Percentiles rank a stretch among this genome's conserved stretches.
Evolutionary conservation across 1,140 invertebrate species (phyloP).

Genomic region (Drosophila pachea): DNA sequence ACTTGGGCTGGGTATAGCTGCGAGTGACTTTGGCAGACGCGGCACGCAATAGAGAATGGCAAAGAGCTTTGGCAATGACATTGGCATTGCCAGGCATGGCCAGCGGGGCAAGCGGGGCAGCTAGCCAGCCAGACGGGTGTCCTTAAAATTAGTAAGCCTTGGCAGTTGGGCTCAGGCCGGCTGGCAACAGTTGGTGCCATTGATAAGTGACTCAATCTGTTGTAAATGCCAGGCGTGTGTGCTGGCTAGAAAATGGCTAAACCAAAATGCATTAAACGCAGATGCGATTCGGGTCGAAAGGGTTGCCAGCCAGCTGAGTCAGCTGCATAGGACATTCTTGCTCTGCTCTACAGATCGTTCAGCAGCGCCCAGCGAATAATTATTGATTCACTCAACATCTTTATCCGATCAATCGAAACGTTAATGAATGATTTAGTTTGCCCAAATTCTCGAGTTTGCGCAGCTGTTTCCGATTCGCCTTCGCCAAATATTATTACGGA

Average conservation of each 20-base stretch:
- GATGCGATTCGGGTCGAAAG: constrained; percentile 31
- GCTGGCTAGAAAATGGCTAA: constrained; percentile 21
- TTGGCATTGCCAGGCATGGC: background rate
- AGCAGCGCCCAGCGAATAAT: background rate
- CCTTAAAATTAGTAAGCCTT: constrained; percentile 63
- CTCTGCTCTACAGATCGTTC: background rate
- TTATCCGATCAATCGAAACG: background rate
- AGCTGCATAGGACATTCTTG: constrained; percentile 20
- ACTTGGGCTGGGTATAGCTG: background rate
- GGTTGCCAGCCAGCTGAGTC: constrained; percentile 16
- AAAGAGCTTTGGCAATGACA: constrained; percentile 57
- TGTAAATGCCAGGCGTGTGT: background rate
- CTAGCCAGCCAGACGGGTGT: constrained; percentile 1
- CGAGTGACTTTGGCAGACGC: constrained; percentile 58
- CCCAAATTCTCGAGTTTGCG: background rate
- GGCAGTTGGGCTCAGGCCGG: constrained; percentile 36
- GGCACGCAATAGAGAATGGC: constrained; percentile 48
- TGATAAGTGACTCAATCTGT: constrained; percentile 38
- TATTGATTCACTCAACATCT: background rate
- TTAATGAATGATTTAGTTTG: constrained; percentile 9
- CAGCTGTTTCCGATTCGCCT: constrained; percentile 20
- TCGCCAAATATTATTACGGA: constrained; percentile 4
- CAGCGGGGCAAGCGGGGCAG: background rate
- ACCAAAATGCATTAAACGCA: constrained; percentile 58
- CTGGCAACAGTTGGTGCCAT: constrained; percentile 36